phyloP scores from a whole-genome alignment of 1,140 invertebrate genomes.

The Propsilocerus akamusi region DNA sequence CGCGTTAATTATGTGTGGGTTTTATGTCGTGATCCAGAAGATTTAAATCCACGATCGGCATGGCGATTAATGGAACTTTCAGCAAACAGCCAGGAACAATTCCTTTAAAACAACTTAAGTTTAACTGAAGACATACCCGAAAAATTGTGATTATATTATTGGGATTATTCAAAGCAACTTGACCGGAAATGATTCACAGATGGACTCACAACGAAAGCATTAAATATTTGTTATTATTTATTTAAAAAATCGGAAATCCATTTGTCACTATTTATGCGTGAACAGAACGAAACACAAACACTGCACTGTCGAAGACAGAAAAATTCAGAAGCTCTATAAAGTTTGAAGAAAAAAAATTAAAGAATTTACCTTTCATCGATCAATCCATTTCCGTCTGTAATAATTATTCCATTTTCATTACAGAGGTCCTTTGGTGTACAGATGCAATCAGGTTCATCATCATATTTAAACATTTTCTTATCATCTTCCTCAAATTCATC shows the following conservation, averaged over 20 bases:
- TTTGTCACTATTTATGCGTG: too few species aligned
- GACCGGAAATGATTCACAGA: not conserved
- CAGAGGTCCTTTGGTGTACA: slow-evolving; percentile 41
- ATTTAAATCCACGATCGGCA: slow-evolving; percentile 85
- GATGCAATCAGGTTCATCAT: not conserved
- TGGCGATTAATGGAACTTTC: slow-evolving; percentile 92
- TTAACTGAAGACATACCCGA: not conserved
- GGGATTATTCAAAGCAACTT: not conserved
- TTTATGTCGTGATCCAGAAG: slow-evolving; percentile 82
- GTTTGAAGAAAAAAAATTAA: not conserved
- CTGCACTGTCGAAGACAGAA: too few species aligned
- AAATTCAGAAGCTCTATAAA: not conserved
- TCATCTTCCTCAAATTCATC: not conserved
- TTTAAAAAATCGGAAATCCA: too few species aligned
- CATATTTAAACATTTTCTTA: not conserved
- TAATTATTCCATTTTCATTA: slow-evolving; percentile 29
- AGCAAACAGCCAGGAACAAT: slow-evolving; percentile 74
- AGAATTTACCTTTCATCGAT: slow-evolving; percentile 38
- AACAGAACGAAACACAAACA: too few species aligned
- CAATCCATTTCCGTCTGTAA: slow-evolving; percentile 36
- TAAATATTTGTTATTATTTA: not conserved
- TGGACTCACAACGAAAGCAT: not conserved
- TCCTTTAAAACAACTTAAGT: slow-evolving; percentile 40
- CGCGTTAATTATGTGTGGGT: slow-evolving; percentile 95
- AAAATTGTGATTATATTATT: not conserved